Evolutionary conservation across 2,888 invertebrate species (phyloP).

Genomic region (Allophyes oxyacanthae): DNA sequence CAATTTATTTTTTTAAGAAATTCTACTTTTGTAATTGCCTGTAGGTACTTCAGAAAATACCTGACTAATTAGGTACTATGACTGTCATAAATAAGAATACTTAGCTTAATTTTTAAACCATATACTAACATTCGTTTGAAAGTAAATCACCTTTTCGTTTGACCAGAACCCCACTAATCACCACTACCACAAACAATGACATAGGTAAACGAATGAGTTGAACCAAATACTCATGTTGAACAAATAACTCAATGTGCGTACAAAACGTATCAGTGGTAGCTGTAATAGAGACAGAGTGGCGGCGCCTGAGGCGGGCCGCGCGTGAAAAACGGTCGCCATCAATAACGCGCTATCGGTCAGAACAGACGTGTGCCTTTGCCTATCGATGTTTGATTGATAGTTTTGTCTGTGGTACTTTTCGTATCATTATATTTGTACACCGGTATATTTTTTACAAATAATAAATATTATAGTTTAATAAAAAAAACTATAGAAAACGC

Average conservation of each 20-base stretch:
- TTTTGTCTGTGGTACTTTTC: conserved; percentile 44
- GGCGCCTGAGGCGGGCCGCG: conserved; percentile 61
- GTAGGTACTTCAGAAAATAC: too few relatives aligned
- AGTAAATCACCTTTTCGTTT: conserved; percentile 34
- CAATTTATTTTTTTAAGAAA: too few relatives aligned
- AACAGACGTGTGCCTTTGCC: conserved; percentile 52
- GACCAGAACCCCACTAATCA: conserved; percentile 49
- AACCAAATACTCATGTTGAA: conserved; percentile 51
- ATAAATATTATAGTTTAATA: too few relatives aligned
- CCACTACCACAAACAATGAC: conserved; percentile 49
- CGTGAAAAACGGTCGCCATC: conserved; percentile 79
- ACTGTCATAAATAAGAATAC: too few relatives aligned
- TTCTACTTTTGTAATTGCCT: too few relatives aligned
- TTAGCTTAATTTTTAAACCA: not conserved
- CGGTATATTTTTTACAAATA: too few relatives aligned
- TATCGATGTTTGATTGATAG: conserved; percentile 70
- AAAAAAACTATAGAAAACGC: too few relatives aligned
- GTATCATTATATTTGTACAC: conserved; percentile 4
- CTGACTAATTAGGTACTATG: too few relatives aligned
- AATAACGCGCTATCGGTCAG: conserved; percentile 73
- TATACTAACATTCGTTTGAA: conserved; percentile 9
- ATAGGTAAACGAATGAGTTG: conserved; percentile 45
- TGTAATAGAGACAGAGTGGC: conserved; percentile 70
- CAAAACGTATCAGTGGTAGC: conserved; percentile 58
- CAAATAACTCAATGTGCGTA: conserved; percentile 60